phyloP scores from a whole-genome alignment of 2,888 invertebrate species.

The Hypercompe scribonia region DNA sequence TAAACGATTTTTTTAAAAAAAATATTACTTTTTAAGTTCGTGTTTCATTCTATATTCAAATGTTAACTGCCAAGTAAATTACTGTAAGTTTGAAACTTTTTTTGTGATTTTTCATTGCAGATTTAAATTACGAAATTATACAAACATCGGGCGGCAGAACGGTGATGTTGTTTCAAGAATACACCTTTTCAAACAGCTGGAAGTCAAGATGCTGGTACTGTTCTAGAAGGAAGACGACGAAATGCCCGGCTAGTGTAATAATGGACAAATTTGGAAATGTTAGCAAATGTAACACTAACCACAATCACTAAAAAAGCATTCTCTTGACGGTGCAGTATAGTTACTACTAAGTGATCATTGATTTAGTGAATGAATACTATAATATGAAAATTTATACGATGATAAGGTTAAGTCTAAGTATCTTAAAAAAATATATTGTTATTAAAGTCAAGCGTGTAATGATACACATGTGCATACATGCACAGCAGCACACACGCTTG shows the following conservation, averaged over 20 bases:
- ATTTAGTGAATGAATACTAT: too few species aligned
- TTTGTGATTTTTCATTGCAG: constrained; percentile 12
- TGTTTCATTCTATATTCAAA: not conserved
- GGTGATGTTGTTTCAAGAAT: constrained; percentile 55
- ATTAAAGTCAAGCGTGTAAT: too few species aligned
- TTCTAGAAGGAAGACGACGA: constrained; percentile 54
- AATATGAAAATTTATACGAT: too few species aligned
- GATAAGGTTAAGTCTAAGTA: too few species aligned
- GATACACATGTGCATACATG: too few species aligned
- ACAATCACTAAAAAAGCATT: constrained; percentile 50
- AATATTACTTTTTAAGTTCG: not conserved
- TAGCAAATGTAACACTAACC: constrained; percentile 46
- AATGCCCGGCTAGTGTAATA: constrained; percentile 55
- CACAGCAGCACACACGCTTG: too few species aligned
- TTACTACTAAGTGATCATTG: too few species aligned
- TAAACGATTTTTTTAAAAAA: not conserved
- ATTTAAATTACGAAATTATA: constrained; percentile 36
- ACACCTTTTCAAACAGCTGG: constrained; percentile 62
- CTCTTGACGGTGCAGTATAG: not conserved
- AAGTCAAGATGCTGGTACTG: constrained; percentile 61
- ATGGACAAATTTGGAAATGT: constrained; percentile 53
- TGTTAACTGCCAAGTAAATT: not conserved
- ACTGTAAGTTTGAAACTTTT: too few species aligned
- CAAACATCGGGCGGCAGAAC: constrained; percentile 21
- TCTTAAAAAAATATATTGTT: too few species aligned